Conservation (phyloP, 2,888 invertebrate genomes). For the Drosophila rubida region DNA sequence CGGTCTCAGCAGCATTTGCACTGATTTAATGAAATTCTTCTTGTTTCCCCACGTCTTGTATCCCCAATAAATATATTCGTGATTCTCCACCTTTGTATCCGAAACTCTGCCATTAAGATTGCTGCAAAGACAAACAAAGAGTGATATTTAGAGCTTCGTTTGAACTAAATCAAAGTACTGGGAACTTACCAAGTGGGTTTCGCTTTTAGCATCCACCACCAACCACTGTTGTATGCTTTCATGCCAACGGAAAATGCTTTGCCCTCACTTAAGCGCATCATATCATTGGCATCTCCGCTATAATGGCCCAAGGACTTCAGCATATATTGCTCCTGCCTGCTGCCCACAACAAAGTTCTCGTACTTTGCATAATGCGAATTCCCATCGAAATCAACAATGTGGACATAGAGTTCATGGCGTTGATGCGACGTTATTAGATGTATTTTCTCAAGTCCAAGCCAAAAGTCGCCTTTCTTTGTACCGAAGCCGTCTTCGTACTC, state of each 20-base stretch:
- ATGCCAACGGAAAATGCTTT: not conserved
- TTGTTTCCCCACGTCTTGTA: conserved; percentile 18
- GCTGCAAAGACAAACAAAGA: not conserved
- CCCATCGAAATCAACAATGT: conserved; percentile 87
- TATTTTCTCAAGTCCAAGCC: conserved; percentile 89
- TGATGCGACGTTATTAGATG: conserved; percentile 84
- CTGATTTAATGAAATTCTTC: conserved; percentile 4
- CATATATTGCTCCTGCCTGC: conserved; percentile 82
- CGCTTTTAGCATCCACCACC: conserved; percentile 8
- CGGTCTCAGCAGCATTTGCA: conserved; percentile 25
- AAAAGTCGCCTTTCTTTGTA: conserved; percentile 68
- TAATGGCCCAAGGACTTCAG: conserved; percentile 19
- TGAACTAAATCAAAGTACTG: not conserved
- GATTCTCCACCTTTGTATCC: not conserved
- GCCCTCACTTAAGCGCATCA: conserved; percentile 9
- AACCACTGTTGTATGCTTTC: not conserved
- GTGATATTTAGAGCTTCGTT: not conserved
- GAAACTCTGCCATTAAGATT: conserved; percentile 20
- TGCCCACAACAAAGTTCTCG: conserved; percentile 88
- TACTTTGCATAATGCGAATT: conserved; percentile 87
- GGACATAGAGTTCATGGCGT: conserved; percentile 86
- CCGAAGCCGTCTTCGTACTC: conserved; percentile 19
- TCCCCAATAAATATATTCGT: conserved; percentile 14
- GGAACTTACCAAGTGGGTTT: conserved; percentile 20
- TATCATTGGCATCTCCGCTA: conserved; percentile 17